Evolutionary conservation across 2,113 vertebrate genomes (phyloP).

Genomic region (Benitochromis conjunctus): DNA sequence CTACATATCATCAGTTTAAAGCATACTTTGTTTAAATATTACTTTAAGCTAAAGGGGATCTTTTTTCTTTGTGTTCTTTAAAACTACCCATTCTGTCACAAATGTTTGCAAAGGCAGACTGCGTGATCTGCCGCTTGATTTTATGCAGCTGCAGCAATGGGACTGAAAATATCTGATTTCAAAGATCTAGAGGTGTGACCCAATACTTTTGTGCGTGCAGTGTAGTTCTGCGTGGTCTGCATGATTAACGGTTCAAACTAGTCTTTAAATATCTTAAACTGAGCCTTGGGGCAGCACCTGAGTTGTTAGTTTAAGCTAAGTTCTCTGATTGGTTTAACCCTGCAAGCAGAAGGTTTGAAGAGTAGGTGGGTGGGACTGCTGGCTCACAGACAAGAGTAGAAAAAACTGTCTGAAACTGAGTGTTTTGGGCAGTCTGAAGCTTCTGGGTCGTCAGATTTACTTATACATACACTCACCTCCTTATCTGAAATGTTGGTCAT

Average conservation of each 20-base stretch:
- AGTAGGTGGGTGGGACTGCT: background rate
- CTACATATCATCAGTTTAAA: background rate
- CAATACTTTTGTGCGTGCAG: background rate
- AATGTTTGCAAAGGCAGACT: background rate
- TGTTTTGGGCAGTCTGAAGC: background rate
- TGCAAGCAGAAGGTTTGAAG: background rate
- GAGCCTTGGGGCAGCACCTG: background rate
- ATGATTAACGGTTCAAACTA: background rate
- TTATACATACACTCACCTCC: background rate
- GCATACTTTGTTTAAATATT: background rate
- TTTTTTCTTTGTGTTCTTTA: background rate
- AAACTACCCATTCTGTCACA: background rate
- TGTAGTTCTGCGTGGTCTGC: background rate
- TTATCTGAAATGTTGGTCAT: background rate
- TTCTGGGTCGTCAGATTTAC: background rate
- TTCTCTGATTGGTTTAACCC: background rate
- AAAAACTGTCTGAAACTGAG: background rate
- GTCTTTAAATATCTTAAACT: background rate
- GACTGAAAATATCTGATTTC: background rate
- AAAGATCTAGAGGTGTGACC: background rate
- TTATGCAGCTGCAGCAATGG: background rate
- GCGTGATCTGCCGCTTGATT: background rate
- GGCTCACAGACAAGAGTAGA: background rate
- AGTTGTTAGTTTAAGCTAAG: background rate
- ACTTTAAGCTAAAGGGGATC: background rate